A percentile compares a stretch with the other conserved stretches of the same genome.
phyloP scores from a whole-genome alignment of 2,797 vertebrate genomes.

The Centropyge bicolor region DNA sequence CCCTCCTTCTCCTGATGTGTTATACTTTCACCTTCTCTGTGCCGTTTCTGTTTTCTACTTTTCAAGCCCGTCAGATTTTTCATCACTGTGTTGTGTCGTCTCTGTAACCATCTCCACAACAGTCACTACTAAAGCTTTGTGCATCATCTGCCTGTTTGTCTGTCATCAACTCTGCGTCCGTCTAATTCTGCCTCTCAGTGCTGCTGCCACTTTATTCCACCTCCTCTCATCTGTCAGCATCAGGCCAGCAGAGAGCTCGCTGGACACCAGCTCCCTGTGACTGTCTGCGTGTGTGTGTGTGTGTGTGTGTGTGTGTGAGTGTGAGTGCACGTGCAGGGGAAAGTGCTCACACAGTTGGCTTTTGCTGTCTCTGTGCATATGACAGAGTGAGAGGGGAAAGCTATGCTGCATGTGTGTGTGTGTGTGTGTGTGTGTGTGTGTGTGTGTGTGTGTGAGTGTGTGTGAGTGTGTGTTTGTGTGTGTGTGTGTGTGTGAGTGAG shows the following conservation, averaged over 20 bases:
- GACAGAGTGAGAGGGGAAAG: slow-evolving; percentile 57
- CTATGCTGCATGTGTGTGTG: slow-evolving; percentile 45
- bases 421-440: slow-evolving; percentile 46
- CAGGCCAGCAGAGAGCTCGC: slow-evolving; percentile 55
- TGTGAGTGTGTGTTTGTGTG: slow-evolving; percentile 54
- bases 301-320: slow-evolving; percentile 20
- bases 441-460: slow-evolving; percentile 54
- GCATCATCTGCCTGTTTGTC: slow-evolving; percentile 16
- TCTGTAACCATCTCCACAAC: background rate
- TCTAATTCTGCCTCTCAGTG: slow-evolving; percentile 14
- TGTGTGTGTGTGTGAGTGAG: slow-evolving; percentile 53
- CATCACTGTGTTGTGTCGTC: background rate
- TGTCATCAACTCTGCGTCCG: slow-evolving; percentile 6
- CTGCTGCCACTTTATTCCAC: slow-evolving; percentile 32
- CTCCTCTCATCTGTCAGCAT: slow-evolving; percentile 30
- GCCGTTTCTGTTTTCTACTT: background rate
- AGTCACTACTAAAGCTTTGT: slow-evolving; percentile 2
- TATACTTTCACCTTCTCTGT: slow-evolving; percentile 5
- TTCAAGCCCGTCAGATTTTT: slow-evolving; percentile 34
- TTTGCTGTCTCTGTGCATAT: slow-evolving; percentile 35
- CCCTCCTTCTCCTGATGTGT: slow-evolving; percentile 34
- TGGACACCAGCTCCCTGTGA: slow-evolving; percentile 53
- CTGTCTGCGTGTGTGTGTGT: slow-evolving; percentile 28
- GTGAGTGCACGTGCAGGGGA: slow-evolving; percentile 34
- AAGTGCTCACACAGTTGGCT: slow-evolving; percentile 33